Evolutionary conservation across 2,888 invertebrate species (phyloP), one percentile per base, ranked within the genome.

Genomic region (Trisateles emortualis): DNA sequence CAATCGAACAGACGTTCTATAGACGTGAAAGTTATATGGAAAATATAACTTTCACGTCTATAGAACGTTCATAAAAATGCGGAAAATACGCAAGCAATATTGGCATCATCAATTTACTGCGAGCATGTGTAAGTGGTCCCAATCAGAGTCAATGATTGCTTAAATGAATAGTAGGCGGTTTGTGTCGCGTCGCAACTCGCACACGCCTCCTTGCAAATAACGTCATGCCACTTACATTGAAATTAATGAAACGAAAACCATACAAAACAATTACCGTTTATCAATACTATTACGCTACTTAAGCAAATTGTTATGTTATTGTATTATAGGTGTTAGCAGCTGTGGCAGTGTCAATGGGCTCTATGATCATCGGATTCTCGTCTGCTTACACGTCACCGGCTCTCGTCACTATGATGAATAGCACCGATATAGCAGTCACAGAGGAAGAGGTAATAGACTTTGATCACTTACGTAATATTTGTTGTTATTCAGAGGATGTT

Each of bases 371-470:
- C 56, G 98, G 98, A 5, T 97, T 96, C 81, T 94, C 96, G 19
- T 96, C 96, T 17, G 97, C 96, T n/a, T 98, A 97, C 79, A 97
- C 98, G 0, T 97, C 98, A 2, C 97, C 98, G 32, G 98, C 97
- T n/a, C 89, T 96, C 19, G 95, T 94, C 5, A 96, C 96, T 0
- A 95, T 98, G 95, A 76, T 79, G 59, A 92, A 94, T 51, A 95
- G 94, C 59, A 94, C 95, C 16, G 75, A 71, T 10, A 93, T 96
- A 64, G 76, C 84, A 13, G 93, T 96, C 0, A 93, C 94, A 3
- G 87, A 93, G 42, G 93, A 95, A 85, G 92, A 96, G 93, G 96
- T 96, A 89, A 64, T n/a, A 13, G 6, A 35, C 46, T 19, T 33
- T 33, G 33, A 14, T 33, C 9, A 33, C 14, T 14, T 14, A 14